Evolutionary conservation across 2,113 vertebrate genomes (phyloP).

Genomic region (Bos taurus): ARS-UCD2.0 NC_037333.1:42635001-42635500

Average conservation of each 20-base stretch:
- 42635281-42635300: neutral
- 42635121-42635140: neutral
- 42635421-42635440: neutral
- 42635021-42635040: too few species aligned
- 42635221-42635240: neutral
- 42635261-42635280: neutral
- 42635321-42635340: neutral
- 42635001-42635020: neutral
- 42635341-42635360: neutral
- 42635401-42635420: neutral
- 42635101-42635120: neutral
- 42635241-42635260: neutral
- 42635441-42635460: neutral
- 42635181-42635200: neutral
- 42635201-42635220: neutral
- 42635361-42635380: neutral
- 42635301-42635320: neutral
- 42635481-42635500: neutral
- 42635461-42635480: neutral
- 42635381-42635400: neutral
- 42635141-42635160: neutral
- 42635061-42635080: neutral
- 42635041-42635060: too few species aligned
- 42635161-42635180: neutral
- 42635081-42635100: neutral